Conservation (phyloP, 2,888 invertebrate species). For the Prosopocoilus inquinatus region DNA sequence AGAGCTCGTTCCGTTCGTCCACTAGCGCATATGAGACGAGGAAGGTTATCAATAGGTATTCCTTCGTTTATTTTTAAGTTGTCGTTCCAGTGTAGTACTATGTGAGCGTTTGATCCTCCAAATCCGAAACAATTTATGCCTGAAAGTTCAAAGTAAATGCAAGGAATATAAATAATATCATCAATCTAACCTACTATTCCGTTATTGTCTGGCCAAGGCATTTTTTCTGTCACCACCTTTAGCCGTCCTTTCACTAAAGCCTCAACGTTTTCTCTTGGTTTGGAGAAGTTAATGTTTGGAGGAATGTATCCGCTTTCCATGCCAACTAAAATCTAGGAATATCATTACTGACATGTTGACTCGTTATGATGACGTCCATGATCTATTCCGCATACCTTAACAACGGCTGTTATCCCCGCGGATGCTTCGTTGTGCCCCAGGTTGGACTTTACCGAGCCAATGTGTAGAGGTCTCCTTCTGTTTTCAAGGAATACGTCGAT, state of each 20-base stretch:
- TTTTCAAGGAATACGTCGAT: conserved; percentile 74
- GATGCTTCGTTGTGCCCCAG: conserved; percentile 90
- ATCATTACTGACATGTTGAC: background rate
- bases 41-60: conserved; percentile 62
- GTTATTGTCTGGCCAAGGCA: conserved; percentile 61
- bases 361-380: too few relatives aligned
- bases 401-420: conserved; percentile 78
- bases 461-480: conserved; percentile 71
- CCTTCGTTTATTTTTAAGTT: conserved; percentile 63
- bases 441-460: conserved; percentile 93
- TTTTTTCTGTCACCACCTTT: conserved; percentile 71
- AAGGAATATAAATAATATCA: background rate
- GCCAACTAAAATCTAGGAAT: conserved; percentile 59
- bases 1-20: conserved; percentile 78
- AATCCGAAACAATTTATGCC: conserved; percentile 85
- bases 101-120: conserved; percentile 81
- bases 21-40: conserved; percentile 68
- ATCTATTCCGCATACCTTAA: conserved; percentile 60
- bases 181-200: conserved; percentile 63
- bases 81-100: conserved; percentile 60
- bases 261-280: conserved; percentile 53
- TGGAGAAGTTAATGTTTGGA: conserved; percentile 77
- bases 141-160: background rate
- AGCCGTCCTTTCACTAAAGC: conserved; percentile 63
- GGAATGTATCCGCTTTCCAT: conserved; percentile 80